Percentiles rank a stretch among this genome's conserved stretches.
phyloP scores from a whole-genome alignment of 2,888 invertebrate genomes.

The Smittia aterrima region DNA sequence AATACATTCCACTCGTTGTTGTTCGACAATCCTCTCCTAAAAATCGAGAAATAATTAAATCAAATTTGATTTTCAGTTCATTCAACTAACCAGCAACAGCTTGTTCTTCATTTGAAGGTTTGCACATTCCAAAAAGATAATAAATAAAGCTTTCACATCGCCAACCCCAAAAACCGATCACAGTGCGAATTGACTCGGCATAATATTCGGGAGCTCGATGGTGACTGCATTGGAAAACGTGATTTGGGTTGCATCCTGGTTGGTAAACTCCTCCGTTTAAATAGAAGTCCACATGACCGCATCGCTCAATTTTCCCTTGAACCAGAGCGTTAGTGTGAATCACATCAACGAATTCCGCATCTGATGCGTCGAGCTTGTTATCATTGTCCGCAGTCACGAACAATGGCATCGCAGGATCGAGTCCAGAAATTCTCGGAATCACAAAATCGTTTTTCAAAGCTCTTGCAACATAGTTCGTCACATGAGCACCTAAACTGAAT shows the following conservation, averaged over 20 bases:
- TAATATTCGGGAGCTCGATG: constrained; percentile 64
- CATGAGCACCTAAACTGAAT: constrained; percentile 66
- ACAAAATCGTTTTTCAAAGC: constrained; percentile 55
- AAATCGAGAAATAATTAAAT: too few species aligned
- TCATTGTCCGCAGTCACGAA: constrained; percentile 58
- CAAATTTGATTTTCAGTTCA: too few species aligned
- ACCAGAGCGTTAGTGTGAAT: constrained; percentile 69
- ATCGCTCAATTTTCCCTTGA: constrained; percentile 64
- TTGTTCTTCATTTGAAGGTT: constrained; percentile 54
- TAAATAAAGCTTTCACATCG: constrained; percentile 60
- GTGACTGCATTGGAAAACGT: constrained; percentile 41
- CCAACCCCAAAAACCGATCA: constrained; percentile 65
- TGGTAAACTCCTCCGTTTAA: constrained; percentile 62
- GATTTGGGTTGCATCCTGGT: constrained; percentile 7
- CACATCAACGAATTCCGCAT: constrained; percentile 69
- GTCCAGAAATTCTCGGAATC: constrained; percentile 61
- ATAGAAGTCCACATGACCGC: constrained; percentile 71
- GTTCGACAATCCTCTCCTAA: constrained; percentile 54
- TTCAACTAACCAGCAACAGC: constrained; percentile 56
- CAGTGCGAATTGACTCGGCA: constrained; percentile 62
- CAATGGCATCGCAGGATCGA: constrained; percentile 68
- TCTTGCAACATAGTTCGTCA: constrained; percentile 60
- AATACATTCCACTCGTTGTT: constrained; percentile 56
- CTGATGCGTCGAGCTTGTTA: constrained; percentile 61
- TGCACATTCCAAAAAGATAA: constrained; percentile 61